Evolutionary conservation across 35 echinoderm and acorn worm genomes (phyloP).

Genomic region (Heliocidaris erythrogramma): DNA sequence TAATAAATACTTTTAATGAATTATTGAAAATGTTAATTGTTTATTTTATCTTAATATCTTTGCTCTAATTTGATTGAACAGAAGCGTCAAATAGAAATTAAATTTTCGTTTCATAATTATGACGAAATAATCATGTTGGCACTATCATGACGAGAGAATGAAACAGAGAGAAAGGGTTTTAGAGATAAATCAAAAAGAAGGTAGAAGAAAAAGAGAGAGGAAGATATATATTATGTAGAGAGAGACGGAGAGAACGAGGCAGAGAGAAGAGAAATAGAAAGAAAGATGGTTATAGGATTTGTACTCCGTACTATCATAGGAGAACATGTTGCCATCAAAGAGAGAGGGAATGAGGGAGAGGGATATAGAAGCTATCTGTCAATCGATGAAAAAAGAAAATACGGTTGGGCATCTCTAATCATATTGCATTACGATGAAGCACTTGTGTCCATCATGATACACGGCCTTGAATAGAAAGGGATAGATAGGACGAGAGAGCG

Average conservation of each 20-base stretch:
- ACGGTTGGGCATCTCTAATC: constrained; percentile 42
- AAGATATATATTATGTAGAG: not conserved
- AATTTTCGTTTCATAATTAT: not conserved
- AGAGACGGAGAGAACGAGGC: not conserved
- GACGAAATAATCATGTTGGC: not conserved
- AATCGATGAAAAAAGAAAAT: constrained; percentile 38
- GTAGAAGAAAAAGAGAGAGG: not conserved
- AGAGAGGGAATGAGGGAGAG: not conserved
- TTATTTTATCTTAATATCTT: not conserved
- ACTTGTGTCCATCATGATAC: constrained; percentile 1
- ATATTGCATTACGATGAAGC: constrained; percentile 37
- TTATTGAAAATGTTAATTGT: not conserved
- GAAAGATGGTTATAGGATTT: too few relatives aligned
- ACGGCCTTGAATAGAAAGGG: constrained; percentile 29
- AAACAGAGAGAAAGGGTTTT: not conserved
- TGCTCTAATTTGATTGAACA: not conserved
- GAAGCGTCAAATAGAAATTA: not conserved
- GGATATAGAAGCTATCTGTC: constrained; percentile 3
- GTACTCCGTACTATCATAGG: too few relatives aligned
- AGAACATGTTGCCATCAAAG: not conserved
- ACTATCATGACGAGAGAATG: not conserved
- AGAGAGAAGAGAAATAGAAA: not conserved
- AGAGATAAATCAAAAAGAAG: not conserved
- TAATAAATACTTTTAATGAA: not conserved
- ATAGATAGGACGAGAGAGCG: not conserved